A percentile compares a stretch with the other conserved stretches of the same genome.
Conservation (phyloP, 1,140 invertebrate genomes). For the Cryptotermes secundus region DNA sequence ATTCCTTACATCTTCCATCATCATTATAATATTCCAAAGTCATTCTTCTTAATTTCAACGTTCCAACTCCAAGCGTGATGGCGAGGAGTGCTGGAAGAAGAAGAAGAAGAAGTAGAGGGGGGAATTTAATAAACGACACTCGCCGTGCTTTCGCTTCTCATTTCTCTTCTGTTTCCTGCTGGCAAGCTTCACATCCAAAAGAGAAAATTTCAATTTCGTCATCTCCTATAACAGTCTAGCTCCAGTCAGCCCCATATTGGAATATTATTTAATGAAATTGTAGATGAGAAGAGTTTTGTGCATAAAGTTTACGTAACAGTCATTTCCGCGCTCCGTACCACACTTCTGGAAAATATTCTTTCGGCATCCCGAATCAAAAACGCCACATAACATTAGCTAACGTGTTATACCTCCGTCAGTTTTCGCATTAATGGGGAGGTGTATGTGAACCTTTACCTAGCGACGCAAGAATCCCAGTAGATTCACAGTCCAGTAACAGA, state of each 20-base stretch:
- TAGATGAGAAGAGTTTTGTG: not conserved
- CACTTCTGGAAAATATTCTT: too few relatives aligned
- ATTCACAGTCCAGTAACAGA: too few relatives aligned
- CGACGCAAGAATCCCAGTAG: too few relatives aligned
- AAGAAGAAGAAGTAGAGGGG: not conserved
- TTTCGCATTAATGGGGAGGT: too few relatives aligned
- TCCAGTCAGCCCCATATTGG: conserved; percentile 9
- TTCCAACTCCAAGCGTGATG: conserved; percentile 5
- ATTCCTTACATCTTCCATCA: conserved; percentile 3
- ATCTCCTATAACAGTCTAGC: conserved; percentile 16
- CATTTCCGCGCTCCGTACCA: not conserved
- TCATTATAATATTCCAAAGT: conserved; percentile 16
- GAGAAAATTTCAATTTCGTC: conserved; percentile 17
- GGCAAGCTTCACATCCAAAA: conserved; percentile 14
- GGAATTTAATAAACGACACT: conserved; percentile 19
- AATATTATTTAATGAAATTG: conserved; percentile 21
- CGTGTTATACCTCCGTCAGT: too few relatives aligned
- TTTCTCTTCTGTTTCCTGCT: conserved; percentile 19
- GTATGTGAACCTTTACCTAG: too few relatives aligned
- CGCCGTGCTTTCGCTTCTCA: conserved; percentile 1
- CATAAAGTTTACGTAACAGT: not conserved
- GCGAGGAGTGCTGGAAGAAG: not conserved
- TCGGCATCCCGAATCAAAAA: too few relatives aligned
- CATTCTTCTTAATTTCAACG: conserved; percentile 3
- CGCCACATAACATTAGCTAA: too few relatives aligned